A percentile compares a stretch with the other conserved stretches of the same genome.
These are phyloP conservation scores for Ophion slaviceki DNA, from an alignment of 2,888 invertebrate genomes.

Conservation along the genomic window DNA sequence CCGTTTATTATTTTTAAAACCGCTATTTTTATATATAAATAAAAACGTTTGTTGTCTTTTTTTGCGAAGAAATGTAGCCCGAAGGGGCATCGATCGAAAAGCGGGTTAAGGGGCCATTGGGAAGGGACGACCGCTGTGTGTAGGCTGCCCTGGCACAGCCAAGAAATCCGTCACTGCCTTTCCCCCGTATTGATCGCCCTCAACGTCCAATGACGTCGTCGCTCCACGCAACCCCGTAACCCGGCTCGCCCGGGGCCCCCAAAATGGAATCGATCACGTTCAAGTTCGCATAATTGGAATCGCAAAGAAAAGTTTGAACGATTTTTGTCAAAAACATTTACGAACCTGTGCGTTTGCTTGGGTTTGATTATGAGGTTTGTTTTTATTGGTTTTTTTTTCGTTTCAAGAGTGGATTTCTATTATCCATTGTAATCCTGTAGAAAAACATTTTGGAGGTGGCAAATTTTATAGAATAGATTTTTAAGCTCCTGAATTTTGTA, in stretches of 20 bases:
- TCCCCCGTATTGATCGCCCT: conserved; percentile 80
- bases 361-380: not conserved
- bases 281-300: not conserved
- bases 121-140: conserved; percentile 23
- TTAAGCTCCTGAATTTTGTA: not conserved
- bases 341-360: not conserved
- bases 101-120: conserved; percentile 43
- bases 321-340: no score
- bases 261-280: conserved; percentile 30
- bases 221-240: conserved; percentile 69
- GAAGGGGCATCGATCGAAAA: conserved; percentile 52
- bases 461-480: not conserved
- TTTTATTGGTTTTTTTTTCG: not conserved
- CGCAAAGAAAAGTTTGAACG: not conserved
- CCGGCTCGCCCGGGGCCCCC: conserved; percentile 64
- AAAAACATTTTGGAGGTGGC: not conserved
- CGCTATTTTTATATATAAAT: not conserved
- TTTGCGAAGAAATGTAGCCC: conserved; percentile 1
- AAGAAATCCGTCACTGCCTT: conserved; percentile 73
- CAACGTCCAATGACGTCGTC: conserved; percentile 79
- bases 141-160: conserved; percentile 18
- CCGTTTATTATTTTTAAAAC: not conserved
- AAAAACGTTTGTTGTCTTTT: not conserved
- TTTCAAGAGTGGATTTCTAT: not conserved
- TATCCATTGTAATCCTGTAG: not conserved